These are phyloP conservation scores for Poeciliopsis gracilis DNA, from an alignment of 2,797 vertebrate species.

Conservation along the genomic window DNA sequence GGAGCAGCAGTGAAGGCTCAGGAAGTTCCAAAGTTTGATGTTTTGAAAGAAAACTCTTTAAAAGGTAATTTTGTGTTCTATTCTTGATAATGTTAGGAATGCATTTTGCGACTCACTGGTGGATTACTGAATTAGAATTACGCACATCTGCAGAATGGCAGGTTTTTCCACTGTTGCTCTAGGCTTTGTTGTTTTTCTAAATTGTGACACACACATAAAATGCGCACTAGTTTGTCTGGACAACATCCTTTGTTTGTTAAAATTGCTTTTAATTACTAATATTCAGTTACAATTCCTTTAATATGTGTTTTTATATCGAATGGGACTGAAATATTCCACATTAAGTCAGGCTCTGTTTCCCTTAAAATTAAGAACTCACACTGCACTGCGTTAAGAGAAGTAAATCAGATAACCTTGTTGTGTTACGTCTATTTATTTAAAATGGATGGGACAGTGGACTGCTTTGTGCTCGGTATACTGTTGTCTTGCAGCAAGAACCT, in stretches of 20 bases:
- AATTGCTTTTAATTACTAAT: not conserved
- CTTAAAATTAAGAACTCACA: not conserved
- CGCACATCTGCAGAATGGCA: not conserved
- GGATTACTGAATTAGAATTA: not conserved
- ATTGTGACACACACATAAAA: not conserved
- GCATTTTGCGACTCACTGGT: not conserved
- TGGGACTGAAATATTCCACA: not conserved
- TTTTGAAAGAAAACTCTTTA: not conserved
- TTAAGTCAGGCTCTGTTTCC: not conserved
- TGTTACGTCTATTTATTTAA: not conserved
- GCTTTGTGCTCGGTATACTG: not conserved
- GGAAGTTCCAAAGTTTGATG: not conserved
- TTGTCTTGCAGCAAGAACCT: not conserved
- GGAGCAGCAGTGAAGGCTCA: not conserved
- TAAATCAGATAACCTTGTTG: not conserved
- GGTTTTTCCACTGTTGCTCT: not conserved
- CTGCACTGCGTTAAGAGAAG: not conserved
- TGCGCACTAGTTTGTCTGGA: not conserved
- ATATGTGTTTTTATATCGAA: not conserved
- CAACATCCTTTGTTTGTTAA: not conserved
- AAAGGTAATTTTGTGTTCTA: not conserved
- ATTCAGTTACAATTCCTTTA: not conserved
- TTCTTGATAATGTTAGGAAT: not conserved
- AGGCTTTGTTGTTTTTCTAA: not conserved
- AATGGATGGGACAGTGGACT: not conserved